Evolutionary conservation across 1,140 invertebrate genomes (phyloP).

Genomic region (Akabosia matsudoensis): DNA sequence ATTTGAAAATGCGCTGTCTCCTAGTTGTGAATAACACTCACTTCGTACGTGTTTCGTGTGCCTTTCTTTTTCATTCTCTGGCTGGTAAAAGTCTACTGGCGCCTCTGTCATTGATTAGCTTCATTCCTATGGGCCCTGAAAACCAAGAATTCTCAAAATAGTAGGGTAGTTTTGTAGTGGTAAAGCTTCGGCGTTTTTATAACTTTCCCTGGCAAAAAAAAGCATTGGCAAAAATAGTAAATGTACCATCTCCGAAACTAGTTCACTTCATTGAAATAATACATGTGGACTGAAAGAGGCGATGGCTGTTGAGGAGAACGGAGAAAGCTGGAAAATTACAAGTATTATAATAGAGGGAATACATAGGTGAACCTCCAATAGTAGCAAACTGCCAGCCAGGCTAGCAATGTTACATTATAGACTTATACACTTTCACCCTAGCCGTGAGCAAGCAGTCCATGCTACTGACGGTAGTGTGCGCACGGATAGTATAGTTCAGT

Average conservation of each 20-base stretch:
- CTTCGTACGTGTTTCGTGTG: not conserved
- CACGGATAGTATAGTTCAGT: too few relatives aligned
- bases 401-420: constrained; percentile 4
- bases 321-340: not conserved
- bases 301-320: not conserved
- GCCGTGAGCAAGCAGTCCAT: not conserved
- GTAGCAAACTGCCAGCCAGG: not conserved
- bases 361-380: not conserved
- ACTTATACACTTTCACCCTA: not conserved
- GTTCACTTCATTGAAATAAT: not conserved
- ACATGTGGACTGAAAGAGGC: not conserved
- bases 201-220: too few relatives aligned
- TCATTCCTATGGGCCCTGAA: constrained; percentile 7
- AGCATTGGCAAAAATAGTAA: not conserved
- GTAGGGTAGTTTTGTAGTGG: too few relatives aligned
- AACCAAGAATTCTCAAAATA: too few relatives aligned
- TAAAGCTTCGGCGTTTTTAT: too few relatives aligned
- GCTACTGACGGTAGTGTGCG: too few relatives aligned
- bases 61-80: not conserved
- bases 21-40: not conserved
- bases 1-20: not conserved
- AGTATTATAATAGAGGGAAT: not conserved
- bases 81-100: not conserved
- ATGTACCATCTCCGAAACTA: not conserved
- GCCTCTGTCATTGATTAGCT: constrained; percentile 20